Percentiles rank a stretch among this genome's conserved stretches.
phyloP scores from a whole-genome alignment of 2,113 vertebrate genomes.

The Ptilorrhoa leucosticta region DNA sequence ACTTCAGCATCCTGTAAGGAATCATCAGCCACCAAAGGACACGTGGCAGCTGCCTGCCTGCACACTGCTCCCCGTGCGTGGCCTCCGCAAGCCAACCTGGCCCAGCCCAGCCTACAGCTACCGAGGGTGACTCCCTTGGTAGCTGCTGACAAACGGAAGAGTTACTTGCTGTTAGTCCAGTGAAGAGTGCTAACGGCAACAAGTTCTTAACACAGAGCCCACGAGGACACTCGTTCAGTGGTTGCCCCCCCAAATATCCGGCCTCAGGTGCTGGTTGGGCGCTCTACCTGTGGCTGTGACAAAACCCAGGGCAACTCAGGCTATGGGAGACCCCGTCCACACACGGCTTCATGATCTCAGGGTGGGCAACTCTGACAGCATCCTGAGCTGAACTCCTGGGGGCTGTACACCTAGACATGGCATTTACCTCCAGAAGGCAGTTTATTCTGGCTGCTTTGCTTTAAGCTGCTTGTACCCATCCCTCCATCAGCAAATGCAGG shows the following conservation, averaged over 20 bases:
- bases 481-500: neutral
- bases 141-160: neutral
- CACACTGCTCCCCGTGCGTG: fast-evolving
- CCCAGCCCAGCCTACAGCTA: neutral
- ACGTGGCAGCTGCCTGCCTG: fast-evolving
- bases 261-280: fast-evolving
- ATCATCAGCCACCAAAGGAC: neutral
- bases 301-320: neutral
- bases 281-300: neutral
- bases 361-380: neutral
- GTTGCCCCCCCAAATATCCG: neutral
- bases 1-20: fast-evolving
- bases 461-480: neutral
- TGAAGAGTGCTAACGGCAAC: neutral
- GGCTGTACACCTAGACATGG: fast-evolving
- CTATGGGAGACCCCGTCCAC: fast-evolving
- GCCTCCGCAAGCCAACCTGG: fast-evolving
- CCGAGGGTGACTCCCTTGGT: neutral
- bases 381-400: neutral
- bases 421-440: neutral
- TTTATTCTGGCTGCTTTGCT: neutral
- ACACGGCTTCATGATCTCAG: fast-evolving
- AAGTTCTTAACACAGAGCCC: neutral
- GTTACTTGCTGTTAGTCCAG: neutral
- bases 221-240: fast-evolving